These are phyloP conservation scores for Gymnocephalus cernua DNA, from an alignment of 2,113 vertebrate genomes.

Conservation along the genomic window DNA sequence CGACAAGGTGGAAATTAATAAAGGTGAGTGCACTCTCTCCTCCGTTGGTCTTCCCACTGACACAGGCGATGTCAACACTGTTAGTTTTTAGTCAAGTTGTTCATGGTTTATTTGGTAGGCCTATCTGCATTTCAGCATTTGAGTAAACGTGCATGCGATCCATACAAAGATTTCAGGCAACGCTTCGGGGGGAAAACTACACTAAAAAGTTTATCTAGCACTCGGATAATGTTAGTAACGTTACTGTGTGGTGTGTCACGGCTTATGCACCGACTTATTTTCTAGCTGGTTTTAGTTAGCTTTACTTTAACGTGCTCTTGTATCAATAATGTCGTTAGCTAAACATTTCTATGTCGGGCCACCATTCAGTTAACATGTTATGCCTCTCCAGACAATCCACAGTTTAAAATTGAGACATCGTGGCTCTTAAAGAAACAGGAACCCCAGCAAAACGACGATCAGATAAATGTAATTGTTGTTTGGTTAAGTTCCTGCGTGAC, in stretches of 20 bases:
- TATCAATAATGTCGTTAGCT: background rate
- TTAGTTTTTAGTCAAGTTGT: background rate
- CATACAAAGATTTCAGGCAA: background rate
- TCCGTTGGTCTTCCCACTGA: background rate
- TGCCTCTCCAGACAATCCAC: background rate
- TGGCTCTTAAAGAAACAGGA: slow-evolving; percentile 53
- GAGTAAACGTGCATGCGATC: background rate
- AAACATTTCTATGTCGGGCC: background rate
- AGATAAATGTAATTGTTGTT: slow-evolving; percentile 69
- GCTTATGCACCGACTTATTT: background rate
- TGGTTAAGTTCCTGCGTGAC: slow-evolving; percentile 39
- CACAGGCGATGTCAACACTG: background rate
- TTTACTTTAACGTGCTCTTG: background rate
- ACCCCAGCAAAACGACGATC: slow-evolving; percentile 49
- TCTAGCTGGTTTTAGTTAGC: background rate
- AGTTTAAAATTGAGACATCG: slow-evolving; percentile 7
- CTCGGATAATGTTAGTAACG: background rate
- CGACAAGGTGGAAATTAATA: slow-evolving; percentile 61
- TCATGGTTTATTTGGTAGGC: background rate
- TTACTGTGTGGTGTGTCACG: background rate
- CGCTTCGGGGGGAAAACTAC: slow-evolving; percentile 13
- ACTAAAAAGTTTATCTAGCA: slow-evolving; percentile 59
- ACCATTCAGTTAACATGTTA: background rate
- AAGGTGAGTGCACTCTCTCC: slow-evolving; percentile 67
- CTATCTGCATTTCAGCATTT: background rate